Evolutionary conservation across 1,140 invertebrate species (phyloP), one percentile per base, ranked within the genome.

Genomic region (Aphelenchoides besseyi): DNA sequence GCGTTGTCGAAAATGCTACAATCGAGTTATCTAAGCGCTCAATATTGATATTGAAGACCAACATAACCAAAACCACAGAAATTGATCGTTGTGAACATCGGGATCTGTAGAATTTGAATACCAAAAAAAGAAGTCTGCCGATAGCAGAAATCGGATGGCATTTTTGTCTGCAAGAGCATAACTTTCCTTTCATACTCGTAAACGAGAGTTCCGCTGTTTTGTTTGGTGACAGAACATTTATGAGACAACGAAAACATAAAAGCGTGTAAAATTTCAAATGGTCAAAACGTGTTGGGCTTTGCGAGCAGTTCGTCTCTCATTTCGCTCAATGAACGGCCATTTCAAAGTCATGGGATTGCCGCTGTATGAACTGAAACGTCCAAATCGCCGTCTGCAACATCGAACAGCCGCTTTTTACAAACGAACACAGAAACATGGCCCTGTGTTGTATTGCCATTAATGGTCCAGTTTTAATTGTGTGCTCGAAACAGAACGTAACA

Each of bases 241-340:
- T 48, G 41, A 48, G 41, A 48, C 41, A 48, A 48, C 41, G 41
- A 48, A 23, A 48, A 48, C 41, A 48, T 48, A 48, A 48, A 48
- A 23, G 41, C 41, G 41, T 48, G 41, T 48, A 48, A 48, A 23
- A 48, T 48, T 48, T 48, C 41, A 48, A 48, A 48, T 48, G 41
- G 41, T 48, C 41, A 48, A 48, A 23, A 48, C 41, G 41, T 48
- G 41, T 48, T 48, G 41, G 41, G 23, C 41, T 48, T 48, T 48
- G 41, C 41, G 23, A 48, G 41, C 41, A 48, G 12, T 48, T 48
- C 41, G 41, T 48, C 41, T 48, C 41, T 23, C 41, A 12, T 12
- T 48, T 23, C 12, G 41, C 41, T 16, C 23, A 23, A 48, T 48
- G 41, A 48, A 23, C 41, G 41, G 41, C 41, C 12, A 48, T 48